Conservation (phyloP, 2,888 invertebrate genomes). For the Baronia brevicornis region DNA sequence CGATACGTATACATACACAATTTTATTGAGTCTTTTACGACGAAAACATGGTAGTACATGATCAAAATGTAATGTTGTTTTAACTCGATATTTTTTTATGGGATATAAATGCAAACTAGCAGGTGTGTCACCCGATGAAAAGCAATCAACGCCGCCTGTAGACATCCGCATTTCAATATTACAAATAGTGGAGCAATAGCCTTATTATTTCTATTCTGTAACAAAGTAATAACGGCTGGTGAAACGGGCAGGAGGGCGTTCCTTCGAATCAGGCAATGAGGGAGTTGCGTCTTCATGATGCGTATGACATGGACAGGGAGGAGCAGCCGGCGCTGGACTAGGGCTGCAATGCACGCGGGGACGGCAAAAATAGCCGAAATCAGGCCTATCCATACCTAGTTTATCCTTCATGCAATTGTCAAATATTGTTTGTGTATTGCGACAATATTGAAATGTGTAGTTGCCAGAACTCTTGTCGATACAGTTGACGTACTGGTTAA, state of each 20-base stretch:
- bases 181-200: too few species aligned
- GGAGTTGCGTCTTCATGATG: conserved; percentile 80
- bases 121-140: too few species aligned
- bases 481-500: conserved; percentile 83
- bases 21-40: too few species aligned
- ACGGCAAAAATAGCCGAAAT: conserved; percentile 87
- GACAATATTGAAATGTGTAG: conserved; percentile 80
- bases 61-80: too few species aligned
- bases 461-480: conserved; percentile 86
- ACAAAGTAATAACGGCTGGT: conserved; percentile 77
- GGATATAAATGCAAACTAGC: too few species aligned
- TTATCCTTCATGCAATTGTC: conserved; percentile 90
- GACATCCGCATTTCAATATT: too few species aligned
- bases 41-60: too few species aligned
- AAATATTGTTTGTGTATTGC: conserved; percentile 87
- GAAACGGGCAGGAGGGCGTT: conserved; percentile 77
- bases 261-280: conserved; percentile 77
- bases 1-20: too few species aligned
- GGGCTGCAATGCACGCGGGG: conserved; percentile 76
- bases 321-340: conserved; percentile 74
- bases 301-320: conserved; percentile 65
- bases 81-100: too few species aligned
- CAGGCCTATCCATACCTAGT: conserved; percentile 83
- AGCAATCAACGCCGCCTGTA: too few species aligned
- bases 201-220: conserved; percentile 29